Evolutionary conservation across 2,888 invertebrate genomes (phyloP).

Genomic region (Clostera curtula): DNA sequence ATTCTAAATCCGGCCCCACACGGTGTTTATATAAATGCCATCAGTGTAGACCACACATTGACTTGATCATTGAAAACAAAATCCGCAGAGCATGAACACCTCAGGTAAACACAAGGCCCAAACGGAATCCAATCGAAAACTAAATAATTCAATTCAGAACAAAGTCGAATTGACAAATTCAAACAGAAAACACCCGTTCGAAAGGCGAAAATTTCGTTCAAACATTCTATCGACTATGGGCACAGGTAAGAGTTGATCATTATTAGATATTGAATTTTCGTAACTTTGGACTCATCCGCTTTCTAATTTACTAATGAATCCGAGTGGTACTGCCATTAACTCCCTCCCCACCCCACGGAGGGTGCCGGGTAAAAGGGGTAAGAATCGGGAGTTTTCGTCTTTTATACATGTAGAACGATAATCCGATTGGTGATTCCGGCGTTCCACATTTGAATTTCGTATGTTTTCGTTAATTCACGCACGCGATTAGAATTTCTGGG

Average conservation of each 20-base stretch:
- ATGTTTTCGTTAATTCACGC: slow-evolving; percentile 48
- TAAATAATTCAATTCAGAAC: slow-evolving; percentile 67
- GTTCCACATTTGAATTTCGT: slow-evolving; percentile 68
- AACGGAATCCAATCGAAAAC: slow-evolving; percentile 63
- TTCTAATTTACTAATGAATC: slow-evolving; percentile 77
- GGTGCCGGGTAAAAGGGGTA: slow-evolving; percentile 54
- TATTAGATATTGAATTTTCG: slow-evolving; percentile 76
- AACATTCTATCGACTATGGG: slow-evolving; percentile 44
- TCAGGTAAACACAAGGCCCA: slow-evolving; percentile 42
- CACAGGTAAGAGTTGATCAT: slow-evolving; percentile 70
- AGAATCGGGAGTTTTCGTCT: slow-evolving; percentile 70
- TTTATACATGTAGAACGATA: slow-evolving; percentile 72
- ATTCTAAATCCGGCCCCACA: not conserved
- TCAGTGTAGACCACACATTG: slow-evolving; percentile 13
- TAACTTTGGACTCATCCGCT: slow-evolving; percentile 75
- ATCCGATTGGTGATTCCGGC: slow-evolving; percentile 70
- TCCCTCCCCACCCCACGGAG: slow-evolving; percentile 23
- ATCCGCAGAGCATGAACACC: slow-evolving; percentile 41
- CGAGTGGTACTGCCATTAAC: slow-evolving; percentile 70
- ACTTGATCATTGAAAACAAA: slow-evolving; percentile 27
- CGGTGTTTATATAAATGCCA: no score
- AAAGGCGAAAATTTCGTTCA: slow-evolving; percentile 24
- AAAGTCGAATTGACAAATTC: slow-evolving; percentile 68
- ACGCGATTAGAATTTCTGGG: slow-evolving; percentile 31
- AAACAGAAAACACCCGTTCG: slow-evolving; percentile 36